Evolutionary conservation across 2,888 invertebrate genomes (phyloP), one percentile per base, ranked within the genome.

Genomic region (Scaptomyza caliginosa): DNA sequence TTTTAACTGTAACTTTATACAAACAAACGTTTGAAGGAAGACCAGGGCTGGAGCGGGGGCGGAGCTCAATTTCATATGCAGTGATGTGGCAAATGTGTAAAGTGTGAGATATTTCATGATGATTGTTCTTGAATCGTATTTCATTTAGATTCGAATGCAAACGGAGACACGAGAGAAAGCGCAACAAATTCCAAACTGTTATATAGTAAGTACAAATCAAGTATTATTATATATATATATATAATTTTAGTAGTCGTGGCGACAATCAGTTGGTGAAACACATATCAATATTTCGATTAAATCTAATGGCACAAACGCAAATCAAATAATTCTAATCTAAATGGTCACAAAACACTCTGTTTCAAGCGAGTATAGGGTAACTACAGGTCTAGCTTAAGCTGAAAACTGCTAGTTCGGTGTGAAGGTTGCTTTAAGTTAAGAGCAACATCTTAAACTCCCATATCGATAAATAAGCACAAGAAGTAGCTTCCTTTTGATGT

Each of bases 61-160:
- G 11, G 23, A 28, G 56, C 34, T 43, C 45, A 67, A 16, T 30
- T 45, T 21, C 6, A 8, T 45, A 51, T 16, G 59, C 68, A 60
- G 57, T 73, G 68, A 73, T 65, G 72, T 67, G 59, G 50, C 54
- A 60, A 70, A 48, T 50, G 17, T 65, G 42, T 17, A 58, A 69
- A 60, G 21, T 62, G 65, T 56, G 62, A 67, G 64, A 64, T 34
- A 59, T 40, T 65, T 58, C 16, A n/a, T 26, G 19, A 32, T 43
- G 34, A 65, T 48, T 64, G 45, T 42, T 34, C 10, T 67, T 43
- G 34, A 32, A 34, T 42, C 48, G 10, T 0, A 24, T 39, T 40
- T 8, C 34, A 51, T 21, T 40, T 49, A 36, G 19, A 45, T 11
- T 7, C 26, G 2, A 34, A 4, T 7, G 19, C 17, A 38, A 23